phyloP scores from a whole-genome alignment of 2,888 invertebrate genomes.

The Philaethria dido region DNA sequence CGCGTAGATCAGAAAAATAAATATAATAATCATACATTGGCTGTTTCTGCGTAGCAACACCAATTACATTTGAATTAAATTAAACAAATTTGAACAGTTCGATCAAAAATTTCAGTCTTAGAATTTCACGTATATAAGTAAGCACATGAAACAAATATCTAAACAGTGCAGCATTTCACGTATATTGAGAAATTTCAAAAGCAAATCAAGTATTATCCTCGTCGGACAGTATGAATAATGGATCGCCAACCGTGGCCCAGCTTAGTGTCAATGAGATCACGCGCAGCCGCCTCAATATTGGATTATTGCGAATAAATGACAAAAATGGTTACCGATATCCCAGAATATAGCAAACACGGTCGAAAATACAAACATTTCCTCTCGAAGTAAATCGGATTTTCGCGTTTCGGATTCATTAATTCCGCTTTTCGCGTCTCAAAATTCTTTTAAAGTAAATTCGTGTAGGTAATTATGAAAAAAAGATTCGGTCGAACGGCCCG shows the following conservation, averaged over 20 bases:
- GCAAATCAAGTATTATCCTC: conserved; percentile 59
- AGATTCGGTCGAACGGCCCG: conserved; percentile 63
- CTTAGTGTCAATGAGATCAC: conserved; percentile 80
- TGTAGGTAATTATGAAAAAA: conserved; percentile 62
- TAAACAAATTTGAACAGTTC: too few species aligned
- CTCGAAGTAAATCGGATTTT: conserved; percentile 30
- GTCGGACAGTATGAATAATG: conserved; percentile 75
- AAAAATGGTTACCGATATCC: conserved; percentile 65
- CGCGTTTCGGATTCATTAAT: conserved; percentile 34
- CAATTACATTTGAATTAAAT: conserved; percentile 11
- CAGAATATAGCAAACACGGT: conserved; percentile 31
- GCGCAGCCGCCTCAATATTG: conserved; percentile 70
- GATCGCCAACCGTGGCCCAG: conserved; percentile 64
- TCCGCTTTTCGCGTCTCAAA: conserved; percentile 28
- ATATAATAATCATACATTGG: conserved; percentile 30
- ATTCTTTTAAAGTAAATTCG: conserved; percentile 52
- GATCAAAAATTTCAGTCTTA: too few species aligned
- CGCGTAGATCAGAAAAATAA: conserved; percentile 35
- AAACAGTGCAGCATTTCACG: conserved; percentile 35
- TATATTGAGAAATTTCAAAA: conserved; percentile 47
- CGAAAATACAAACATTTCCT: conserved; percentile 35
- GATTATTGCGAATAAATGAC: conserved; percentile 79
- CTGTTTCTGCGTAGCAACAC: conserved; percentile 6
- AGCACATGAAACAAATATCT: conserved; percentile 28
- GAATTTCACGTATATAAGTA: conserved; percentile 1